Evolutionary conservation across 2,113 vertebrate species (phyloP), one percentile per base, ranked within the genome.

Genomic region (Neolamprologus kungweensis): DNA sequence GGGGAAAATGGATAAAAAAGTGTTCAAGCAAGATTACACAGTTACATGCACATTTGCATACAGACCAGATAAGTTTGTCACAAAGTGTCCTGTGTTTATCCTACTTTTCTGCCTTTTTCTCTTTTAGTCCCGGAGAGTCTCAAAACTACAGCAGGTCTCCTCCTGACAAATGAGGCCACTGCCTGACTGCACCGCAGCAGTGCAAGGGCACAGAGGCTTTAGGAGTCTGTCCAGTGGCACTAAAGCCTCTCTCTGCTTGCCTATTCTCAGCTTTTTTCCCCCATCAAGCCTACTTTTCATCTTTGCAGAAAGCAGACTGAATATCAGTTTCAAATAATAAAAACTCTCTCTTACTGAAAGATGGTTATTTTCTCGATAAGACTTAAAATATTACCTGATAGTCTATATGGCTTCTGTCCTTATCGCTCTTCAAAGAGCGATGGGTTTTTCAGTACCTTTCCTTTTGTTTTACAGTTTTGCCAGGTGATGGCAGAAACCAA

Each of bases 81-180:
- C 68, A 47, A 31, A 78, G 42, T 31, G 16, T 50, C 9, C 23
- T 50, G 40, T 7, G 23, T 50, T 17, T 28, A 31, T 31, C 26
- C 42, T 78, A 47, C 71, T 31, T 78, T 9, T 80, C 65, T 65
- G 85, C n/a, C 83, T 71, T 53, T 13, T 50, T 13, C 28, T 31
- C 65, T 35, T 51, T 58, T 60, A n/a, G 50, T 65, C 68, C 31
- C 8, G 10, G 26, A 55, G 26, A 19, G 13, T 37, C 89, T 31
- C 28, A 31, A 10, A 53, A 45, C 71, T 63, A 40, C 57, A 80
- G 80, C 47, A 53, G 9, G 28, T 80, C 81, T 86, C 53, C 53
- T 68, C 9, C 85, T 93, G 88, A 93, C 83, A 88, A 91, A 94
- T 91, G 85, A 90, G 88, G 78, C 86, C 71, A 16, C 80, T 33